These are phyloP conservation scores for Griposia aprilina DNA, from an alignment of 2,888 invertebrate species.

Conservation along the genomic window DNA sequence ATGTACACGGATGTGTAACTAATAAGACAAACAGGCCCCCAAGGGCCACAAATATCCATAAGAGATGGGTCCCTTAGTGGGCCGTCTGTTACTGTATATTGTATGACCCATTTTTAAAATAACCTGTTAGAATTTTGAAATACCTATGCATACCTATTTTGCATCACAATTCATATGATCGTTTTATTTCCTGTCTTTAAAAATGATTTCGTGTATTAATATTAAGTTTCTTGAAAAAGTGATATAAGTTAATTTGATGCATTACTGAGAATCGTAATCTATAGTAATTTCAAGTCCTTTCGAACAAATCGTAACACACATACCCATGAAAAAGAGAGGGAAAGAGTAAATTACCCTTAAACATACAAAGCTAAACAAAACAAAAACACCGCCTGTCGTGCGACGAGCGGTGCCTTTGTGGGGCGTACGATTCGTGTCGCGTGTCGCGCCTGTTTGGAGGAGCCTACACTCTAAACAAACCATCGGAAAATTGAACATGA, in stretches of 20 bases:
- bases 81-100: not conserved
- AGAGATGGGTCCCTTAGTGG: not conserved
- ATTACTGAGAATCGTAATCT: not conserved
- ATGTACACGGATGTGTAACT: not conserved
- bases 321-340: not conserved
- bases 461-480: not conserved
- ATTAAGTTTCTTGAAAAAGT: not conserved
- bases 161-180: too few relatives aligned
- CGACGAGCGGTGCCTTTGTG: too few relatives aligned
- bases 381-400: too few relatives aligned
- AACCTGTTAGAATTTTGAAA: not conserved
- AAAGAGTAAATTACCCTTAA: not conserved
- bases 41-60: slow-evolving; percentile 18
- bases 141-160: not conserved
- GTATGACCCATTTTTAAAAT: slow-evolving; percentile 6
- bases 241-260: not conserved
- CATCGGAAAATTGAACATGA: not conserved
- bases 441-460: too few relatives aligned
- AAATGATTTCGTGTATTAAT: not conserved
- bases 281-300: not conserved
- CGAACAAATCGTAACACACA: not conserved
- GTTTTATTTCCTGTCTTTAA: not conserved
- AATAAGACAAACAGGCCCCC: slow-evolving; percentile 21
- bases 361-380: too few relatives aligned
- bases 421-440: too few relatives aligned